phyloP scores from a whole-genome alignment of 2,888 invertebrate genomes.

The Eupsilia transversa region DNA sequence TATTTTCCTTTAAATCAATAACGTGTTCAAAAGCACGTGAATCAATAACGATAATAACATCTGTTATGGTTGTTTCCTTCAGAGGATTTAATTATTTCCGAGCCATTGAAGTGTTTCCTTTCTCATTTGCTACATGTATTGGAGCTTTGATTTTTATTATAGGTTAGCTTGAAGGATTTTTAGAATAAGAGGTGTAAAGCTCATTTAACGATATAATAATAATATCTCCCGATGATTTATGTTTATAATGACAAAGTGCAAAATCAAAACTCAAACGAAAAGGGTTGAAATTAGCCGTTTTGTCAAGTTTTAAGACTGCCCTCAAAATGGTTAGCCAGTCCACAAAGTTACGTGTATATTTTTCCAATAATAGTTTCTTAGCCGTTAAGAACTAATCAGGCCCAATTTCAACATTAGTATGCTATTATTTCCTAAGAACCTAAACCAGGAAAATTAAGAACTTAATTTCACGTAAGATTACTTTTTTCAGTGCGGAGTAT shows the following conservation, averaged over 20 bases:
- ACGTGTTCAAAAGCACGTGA: conserved; percentile 9
- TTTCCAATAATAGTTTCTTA: neutral
- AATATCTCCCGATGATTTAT: too few species aligned
- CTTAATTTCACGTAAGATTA: neutral
- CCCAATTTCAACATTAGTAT: neutral
- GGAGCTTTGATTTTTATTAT: neutral
- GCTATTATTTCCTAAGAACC: too few species aligned
- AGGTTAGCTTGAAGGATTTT: too few species aligned
- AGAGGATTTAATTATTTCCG: conserved; percentile 39
- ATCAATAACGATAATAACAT: conserved; percentile 22
- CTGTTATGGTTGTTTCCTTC: conserved; percentile 17
- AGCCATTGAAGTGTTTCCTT: conserved; percentile 32
- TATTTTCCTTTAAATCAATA: conserved; percentile 11
- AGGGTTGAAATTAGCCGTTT: neutral
- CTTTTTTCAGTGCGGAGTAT: too few species aligned
- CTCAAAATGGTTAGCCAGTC: neutral
- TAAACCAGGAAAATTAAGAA: neutral
- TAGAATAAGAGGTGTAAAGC: too few species aligned
- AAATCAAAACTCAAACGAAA: neutral
- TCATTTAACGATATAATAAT: too few species aligned
- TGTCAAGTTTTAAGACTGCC: neutral
- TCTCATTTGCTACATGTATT: conserved; percentile 10
- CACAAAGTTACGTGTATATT: neutral
- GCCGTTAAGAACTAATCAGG: neutral
- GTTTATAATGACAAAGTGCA: too few species aligned